Evolutionary conservation across 1,140 invertebrate genomes (phyloP), one percentile per base, ranked within the genome.

Genomic region (Muscidifurax raptorellus): DNA sequence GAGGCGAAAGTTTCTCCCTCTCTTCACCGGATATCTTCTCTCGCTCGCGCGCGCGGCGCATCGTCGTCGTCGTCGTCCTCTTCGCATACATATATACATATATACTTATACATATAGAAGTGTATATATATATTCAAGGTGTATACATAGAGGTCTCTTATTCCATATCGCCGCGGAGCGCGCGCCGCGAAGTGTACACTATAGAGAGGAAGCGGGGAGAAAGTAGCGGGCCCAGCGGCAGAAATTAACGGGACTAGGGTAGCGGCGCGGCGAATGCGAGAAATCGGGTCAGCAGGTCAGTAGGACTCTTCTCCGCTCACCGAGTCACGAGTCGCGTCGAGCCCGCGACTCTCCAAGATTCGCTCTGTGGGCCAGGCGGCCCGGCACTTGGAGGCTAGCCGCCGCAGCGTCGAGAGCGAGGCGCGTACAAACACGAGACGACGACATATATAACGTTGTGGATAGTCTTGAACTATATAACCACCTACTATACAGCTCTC

Each of bases 271-370:
- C n/a, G 32, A 80, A 36, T 59, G 64, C 59, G 27, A 15, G n/a
- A 71, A 82, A 78, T 66, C 52, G 25, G 80, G 84, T 78, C 84
- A 85, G 18, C 59, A 44, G 84, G 80, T 85, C 66, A 85, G 80
- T 85, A 36, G 84, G 79, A 22, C 80, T 77, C 7, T n/a, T 83
- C 76, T 36, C n/a, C 64, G 84, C 85, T 67, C 66, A 85, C 75
- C 27, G 59, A 74, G 36, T 82, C 71, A 32, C 67, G 87, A n/a
- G n/a, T n/a, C n/a, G n/a, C n/a, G n/a, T n/a, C n/a, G n/a, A n/a
- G n/a, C n/a, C n/a, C 74, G 44, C 64, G 69, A 83, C 84, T 80
- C 66, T 69, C 66, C 66, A n/a, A 69, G 66, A 27, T 28, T 69
- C 66, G 66, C 66, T 28, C 66, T 30, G 66, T 10, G 25, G 66